These are phyloP conservation scores for Plebejus melissa DNA, from an alignment of 2,888 invertebrate species.

Conservation along the genomic window DNA sequence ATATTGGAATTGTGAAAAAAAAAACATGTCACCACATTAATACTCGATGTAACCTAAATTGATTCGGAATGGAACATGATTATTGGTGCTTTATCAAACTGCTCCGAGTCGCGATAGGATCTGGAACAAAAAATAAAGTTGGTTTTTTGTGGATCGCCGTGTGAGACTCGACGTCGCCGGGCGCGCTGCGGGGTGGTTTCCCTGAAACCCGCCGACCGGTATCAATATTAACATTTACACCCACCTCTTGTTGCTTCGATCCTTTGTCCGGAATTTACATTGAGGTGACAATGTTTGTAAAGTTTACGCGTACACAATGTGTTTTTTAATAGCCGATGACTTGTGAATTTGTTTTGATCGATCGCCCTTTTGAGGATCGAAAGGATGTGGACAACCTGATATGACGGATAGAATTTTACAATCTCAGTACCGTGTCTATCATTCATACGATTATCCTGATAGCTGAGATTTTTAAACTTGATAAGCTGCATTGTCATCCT, in stretches of 20 bases:
- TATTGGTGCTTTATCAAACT: constrained; percentile 76
- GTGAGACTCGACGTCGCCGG: constrained; percentile 73
- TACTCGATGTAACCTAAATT: constrained; percentile 62
- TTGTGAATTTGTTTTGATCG: constrained; percentile 78
- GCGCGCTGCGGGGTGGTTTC: constrained; percentile 73
- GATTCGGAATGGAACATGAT: constrained; percentile 74
- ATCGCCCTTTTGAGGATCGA: constrained; percentile 53
- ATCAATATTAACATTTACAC: constrained; percentile 74
- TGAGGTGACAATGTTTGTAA: constrained; percentile 76
- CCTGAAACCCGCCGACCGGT: constrained; percentile 54
- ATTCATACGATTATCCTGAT: constrained; percentile 7
- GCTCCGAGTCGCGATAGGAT: constrained; percentile 70
- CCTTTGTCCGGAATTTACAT: constrained; percentile 69
- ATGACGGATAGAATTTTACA: constrained; percentile 41
- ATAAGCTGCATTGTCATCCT: background rate
- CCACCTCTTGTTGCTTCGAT: constrained; percentile 64
- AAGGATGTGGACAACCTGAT: constrained; percentile 45
- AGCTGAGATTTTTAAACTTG: background rate
- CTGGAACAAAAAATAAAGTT: constrained; percentile 61
- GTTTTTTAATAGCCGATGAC: constrained; percentile 75
- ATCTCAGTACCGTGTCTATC: constrained; percentile 10
- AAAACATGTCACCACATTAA: constrained; percentile 62
- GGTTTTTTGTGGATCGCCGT: constrained; percentile 67
- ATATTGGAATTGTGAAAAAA: constrained; percentile 49
- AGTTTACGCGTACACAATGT: constrained; percentile 70